A percentile compares a stretch with the other conserved stretches of the same genome.
Evolutionary conservation across 2,113 vertebrate genomes (phyloP).

Genomic region (Ifrita kowaldi): DNA sequence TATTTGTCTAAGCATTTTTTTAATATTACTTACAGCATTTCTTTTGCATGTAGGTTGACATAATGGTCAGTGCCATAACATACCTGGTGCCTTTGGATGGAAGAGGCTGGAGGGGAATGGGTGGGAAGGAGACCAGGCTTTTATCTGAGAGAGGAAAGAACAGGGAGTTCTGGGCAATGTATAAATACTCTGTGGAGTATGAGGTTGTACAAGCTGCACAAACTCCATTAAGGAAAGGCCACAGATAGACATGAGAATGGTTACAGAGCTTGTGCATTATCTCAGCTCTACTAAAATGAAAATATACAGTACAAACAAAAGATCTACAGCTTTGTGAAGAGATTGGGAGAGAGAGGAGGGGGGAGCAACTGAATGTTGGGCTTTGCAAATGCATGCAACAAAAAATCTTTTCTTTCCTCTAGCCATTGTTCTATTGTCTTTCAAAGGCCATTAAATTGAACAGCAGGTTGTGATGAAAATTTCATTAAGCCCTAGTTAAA

Average conservation of each 20-base stretch:
- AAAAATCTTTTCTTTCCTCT: slow-evolving; percentile 82
- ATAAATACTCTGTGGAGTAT: background rate
- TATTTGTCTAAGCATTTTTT: background rate
- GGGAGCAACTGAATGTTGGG: slow-evolving; percentile 71
- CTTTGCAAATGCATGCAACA: slow-evolving; percentile 74
- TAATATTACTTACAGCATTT: background rate
- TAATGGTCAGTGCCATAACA: background rate
- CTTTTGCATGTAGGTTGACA: background rate
- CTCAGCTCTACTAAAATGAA: slow-evolving; percentile 68
- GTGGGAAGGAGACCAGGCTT: background rate
- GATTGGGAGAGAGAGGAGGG: slow-evolving; percentile 42
- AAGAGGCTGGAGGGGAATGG: background rate
- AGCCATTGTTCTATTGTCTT: slow-evolving; percentile 92
- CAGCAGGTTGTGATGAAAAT: slow-evolving; percentile 98
- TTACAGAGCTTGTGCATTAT: slow-evolving; percentile 73
- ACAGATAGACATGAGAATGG: slow-evolving; percentile 67
- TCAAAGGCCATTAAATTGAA: slow-evolving; percentile 96
- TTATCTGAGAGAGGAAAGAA: background rate
- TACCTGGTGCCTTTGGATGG: background rate
- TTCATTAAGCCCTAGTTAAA: slow-evolving; percentile 94
- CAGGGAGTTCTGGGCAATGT: background rate
- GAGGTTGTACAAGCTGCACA: slow-evolving; percentile 59
- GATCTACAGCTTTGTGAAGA: slow-evolving; percentile 71
- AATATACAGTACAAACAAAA: slow-evolving; percentile 76
- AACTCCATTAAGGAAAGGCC: slow-evolving; percentile 76